These are phyloP conservation scores for Coregonus ussuriensis DNA, from an alignment of 2,797 vertebrate species.

Conservation along the genomic window DNA sequence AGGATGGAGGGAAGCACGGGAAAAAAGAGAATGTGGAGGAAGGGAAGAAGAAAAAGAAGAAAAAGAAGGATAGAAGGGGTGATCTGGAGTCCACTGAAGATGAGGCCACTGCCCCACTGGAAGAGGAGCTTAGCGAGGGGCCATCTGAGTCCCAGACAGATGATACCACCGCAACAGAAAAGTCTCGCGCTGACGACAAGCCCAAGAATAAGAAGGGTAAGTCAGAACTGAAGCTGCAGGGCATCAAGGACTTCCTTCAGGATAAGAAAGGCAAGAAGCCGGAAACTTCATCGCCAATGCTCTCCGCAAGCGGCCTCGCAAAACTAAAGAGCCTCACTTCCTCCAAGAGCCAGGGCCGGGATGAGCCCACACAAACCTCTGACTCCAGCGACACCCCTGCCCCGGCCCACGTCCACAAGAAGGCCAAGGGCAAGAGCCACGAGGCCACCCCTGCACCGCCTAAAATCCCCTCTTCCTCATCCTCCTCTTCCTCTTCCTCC, in stretches of 20 bases:
- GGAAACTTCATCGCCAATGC: constrained; percentile 29
- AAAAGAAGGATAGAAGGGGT: constrained; percentile 57
- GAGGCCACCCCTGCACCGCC: constrained; percentile 43
- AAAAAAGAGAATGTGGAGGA: constrained; percentile 76
- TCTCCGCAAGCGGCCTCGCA: constrained; percentile 61
- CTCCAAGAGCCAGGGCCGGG: constrained; percentile 62
- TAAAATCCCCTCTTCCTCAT: constrained; percentile 41
- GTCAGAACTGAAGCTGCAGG: constrained; percentile 72
- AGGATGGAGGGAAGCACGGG: constrained; percentile 67
- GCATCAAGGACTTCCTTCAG: constrained; percentile 70
- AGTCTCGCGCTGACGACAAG: constrained; percentile 54
- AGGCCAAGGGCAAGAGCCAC: constrained; percentile 49
- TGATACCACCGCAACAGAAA: constrained; percentile 49
- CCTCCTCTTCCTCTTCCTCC: constrained; percentile 25
- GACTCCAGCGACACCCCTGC: constrained; percentile 80
- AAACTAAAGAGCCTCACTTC: constrained; percentile 74
- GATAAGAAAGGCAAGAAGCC: constrained; percentile 72
- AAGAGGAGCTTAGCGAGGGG: constrained; percentile 67
- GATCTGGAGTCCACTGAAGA: constrained; percentile 68
- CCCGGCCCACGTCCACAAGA: constrained; percentile 41
- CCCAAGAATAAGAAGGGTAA: constrained; percentile 81
- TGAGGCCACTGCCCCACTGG: constrained; percentile 58
- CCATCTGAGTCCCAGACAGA: constrained; percentile 64
- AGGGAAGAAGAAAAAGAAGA: constrained; percentile 80
- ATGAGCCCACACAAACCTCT: constrained; percentile 79